Base-by-base conservation (phyloP, 2,888 invertebrate species). In the Odontocolon sp. region DNA sequence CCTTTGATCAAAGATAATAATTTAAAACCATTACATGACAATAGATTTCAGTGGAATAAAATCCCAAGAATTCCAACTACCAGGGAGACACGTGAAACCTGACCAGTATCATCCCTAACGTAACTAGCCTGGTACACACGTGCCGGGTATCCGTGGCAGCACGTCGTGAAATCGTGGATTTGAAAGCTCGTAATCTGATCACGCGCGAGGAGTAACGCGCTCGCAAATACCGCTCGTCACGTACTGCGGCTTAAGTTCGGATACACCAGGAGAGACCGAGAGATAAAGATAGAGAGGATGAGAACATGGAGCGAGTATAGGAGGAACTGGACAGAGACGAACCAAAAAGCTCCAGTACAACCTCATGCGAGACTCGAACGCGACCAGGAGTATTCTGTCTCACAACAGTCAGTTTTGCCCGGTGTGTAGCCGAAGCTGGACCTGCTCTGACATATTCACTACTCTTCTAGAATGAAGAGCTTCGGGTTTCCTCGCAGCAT, bases 181-280 rank as follows among this genome's bases (percentile, higher is more conserved):
- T 64, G 71, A 69, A 78, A 70, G 76, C 81, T 79, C 80, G 84
- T 87, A 87, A 87, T 87, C 87, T 85, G 87, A 87, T 87, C 87
- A 87, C 87, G 87, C 86, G 80, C 83, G 78, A 72, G 56, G 81
- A 79, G 83, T 81, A 85, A 86, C 87, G 82, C 87, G 82, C 80
- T 81, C 74, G 87, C 87, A 87, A 87, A 87, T 86, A 87, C 83
- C 82, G 83, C 81, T 81, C 82, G 85, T 87, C 87, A 87, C 87
- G 87, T 87, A 86, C 80, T 72, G 72, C 68, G 80, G 87, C 87
- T 87, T 87, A 87, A 84, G 84, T 77, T 67, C 67, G 81, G 79
- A 76, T 77, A 70, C 79, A 71, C 72, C n/a, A n/a, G n/a, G n/a
- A n/a, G n/a, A n/a, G n/a, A n/a, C n/a, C n/a, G n/a, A n/a, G n/a